Base-by-base conservation (phyloP, 1,140 invertebrate genomes). In the Temnothorax longispinosus region DNA sequence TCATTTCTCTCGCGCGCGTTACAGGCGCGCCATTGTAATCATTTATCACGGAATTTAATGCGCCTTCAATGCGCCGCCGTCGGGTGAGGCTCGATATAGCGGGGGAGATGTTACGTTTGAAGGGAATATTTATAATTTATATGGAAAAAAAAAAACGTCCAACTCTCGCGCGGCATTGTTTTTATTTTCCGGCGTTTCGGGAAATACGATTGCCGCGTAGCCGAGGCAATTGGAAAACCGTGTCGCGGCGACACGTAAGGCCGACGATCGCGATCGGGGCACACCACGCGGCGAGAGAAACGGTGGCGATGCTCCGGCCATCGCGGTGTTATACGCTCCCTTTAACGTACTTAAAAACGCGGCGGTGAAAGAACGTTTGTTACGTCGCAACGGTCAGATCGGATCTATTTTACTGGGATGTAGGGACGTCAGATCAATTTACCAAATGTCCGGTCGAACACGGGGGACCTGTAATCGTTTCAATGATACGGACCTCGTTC, bases 401-500 rank as follows among this genome's bases (percentile, higher is more conserved):
- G 88, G 71, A 81, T 82, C 88, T 87, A 89, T 89, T 89, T 89
- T 89, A 89, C 88, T 89, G 88, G 88, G 88, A 89, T 86, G 88
- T 89, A 78, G 85, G 88, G 87, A 88, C 71, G 88, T 89, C 87
- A 69, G 88, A 89, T 90, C 89, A 90, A 90, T 90, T 90, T 87
- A 90, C 78, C 89, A 89, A 89, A 89, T 87, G 76, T 90, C 89
- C 89, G 89, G 89, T 90, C 86, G 69, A 89, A 89, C 88, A 82
- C 80, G 74, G 88, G 88, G 88, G 88, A 87, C 72, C 85, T 89
- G 88, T 90, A 90, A 90, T 90, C 89, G 65, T 90, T 87, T 90
- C 89, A 90, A 90, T 90, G 89, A 90, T 90, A 90, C 67, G 81
- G 89, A 87, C 89, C 88, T 90, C 85, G 89, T 90, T 90, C 88